Base-by-base conservation (phyloP, 2,113 vertebrate species). In the Astur gentilis region DNA sequence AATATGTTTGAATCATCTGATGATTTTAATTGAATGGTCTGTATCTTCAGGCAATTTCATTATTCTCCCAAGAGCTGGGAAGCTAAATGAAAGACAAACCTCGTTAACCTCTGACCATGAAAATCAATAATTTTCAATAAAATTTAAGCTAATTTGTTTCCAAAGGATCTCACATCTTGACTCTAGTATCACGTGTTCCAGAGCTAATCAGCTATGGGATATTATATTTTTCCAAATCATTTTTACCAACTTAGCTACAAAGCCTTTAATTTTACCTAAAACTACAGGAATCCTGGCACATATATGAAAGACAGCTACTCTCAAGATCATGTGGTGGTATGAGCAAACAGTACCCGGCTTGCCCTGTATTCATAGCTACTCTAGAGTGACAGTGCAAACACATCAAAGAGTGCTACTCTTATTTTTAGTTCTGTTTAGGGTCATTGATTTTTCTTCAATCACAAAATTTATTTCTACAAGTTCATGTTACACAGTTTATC, bases 101-200 rank as follows among this genome's bases (percentile, higher is more conserved):
- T 97, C 50, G 98, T 98, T 99, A 98, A 98, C 98, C 98, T 98
- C 98, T 98, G 96, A 97, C 98, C 98, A 89, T 84, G 83, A 95
- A 98, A 98, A 98, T 99, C 98, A 98, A 98, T 98, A 98, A 97
- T 96, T 97, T 97, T 96, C 96, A 98, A 98, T 98, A 98, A 98
- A 94, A 98, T 98, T 98, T 98, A 97, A 98, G 95, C 96, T 98
- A 98, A 98, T 99, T 98, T 97, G 90, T 97, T 98, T 98, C 94
- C 97, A 98, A 97, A 98, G 97, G 97, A 98, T 98, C 94, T 87
- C 84, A 62, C 34, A 72, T 36, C 64, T 82, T 87, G 58, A 66
- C 67, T 95, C 40, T 83, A 40, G 44, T 42, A 38, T 67, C 75
- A 4, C 27, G 22, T 64, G 40, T 58, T 96, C 66, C 76, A 21